phyloP scores from a whole-genome alignment of 1,140 invertebrate species.

The Leptinotarsa texana region DNA sequence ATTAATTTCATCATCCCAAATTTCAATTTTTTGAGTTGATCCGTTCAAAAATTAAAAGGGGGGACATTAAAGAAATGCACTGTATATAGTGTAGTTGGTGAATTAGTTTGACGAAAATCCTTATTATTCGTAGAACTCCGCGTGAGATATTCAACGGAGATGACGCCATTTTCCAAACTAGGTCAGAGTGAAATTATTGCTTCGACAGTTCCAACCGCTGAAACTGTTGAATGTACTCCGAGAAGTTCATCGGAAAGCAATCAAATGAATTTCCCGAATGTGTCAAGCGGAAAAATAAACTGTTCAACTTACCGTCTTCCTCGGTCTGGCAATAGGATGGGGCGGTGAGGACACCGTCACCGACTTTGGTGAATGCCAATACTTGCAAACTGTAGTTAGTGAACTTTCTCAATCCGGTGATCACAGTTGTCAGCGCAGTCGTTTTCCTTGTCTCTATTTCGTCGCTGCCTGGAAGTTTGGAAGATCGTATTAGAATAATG shows the following conservation, averaged over 20 bases:
- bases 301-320: constrained; percentile 73
- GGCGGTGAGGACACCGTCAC: constrained; percentile 73
- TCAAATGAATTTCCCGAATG: neutral
- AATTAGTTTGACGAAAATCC: too few relatives aligned
- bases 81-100: too few relatives aligned
- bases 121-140: too few relatives aligned
- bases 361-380: constrained; percentile 78
- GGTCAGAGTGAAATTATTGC: neutral
- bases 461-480: constrained; percentile 55
- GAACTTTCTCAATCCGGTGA: constrained; percentile 72
- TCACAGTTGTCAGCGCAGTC: constrained; percentile 67
- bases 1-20: too few relatives aligned
- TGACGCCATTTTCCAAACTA: too few relatives aligned
- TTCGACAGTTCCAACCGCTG: neutral
- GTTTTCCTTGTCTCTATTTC: constrained; percentile 72
- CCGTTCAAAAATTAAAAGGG: too few relatives aligned
- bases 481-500: constrained; percentile 3
- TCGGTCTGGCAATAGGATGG: constrained; percentile 78
- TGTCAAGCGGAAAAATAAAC: neutral
- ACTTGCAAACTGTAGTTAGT: constrained; percentile 88
- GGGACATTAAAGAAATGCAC: too few relatives aligned
- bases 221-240: neutral
- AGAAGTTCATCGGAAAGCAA: neutral
- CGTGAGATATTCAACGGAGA: too few relatives aligned
- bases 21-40: too few relatives aligned